Evolutionary conservation across 2,113 vertebrate species (phyloP), one percentile per base, ranked within the genome.

Genomic region (Myrmecophaga tridactyla): DNA sequence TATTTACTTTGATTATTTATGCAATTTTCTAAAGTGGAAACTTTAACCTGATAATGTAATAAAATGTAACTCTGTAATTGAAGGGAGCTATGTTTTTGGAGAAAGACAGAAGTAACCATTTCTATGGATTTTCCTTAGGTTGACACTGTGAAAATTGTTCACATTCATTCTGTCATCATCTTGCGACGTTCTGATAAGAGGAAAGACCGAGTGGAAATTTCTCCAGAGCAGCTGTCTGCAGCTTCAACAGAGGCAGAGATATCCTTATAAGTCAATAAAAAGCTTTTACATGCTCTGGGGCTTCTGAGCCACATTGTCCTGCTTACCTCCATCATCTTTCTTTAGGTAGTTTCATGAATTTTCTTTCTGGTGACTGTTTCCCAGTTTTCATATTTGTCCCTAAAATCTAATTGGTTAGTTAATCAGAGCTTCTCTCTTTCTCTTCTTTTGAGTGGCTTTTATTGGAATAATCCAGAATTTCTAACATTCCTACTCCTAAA

Each of bases 131-230:
- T 96, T 80, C 31, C 63, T 10, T 73, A 99, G 99, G 98, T 99
- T 12, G 99, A 99, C 62, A 98, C 98, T 7, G 97, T 97, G 96
- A 98, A 98, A 3, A 99, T 99, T 60, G 99, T 99, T 56, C 99
- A 99, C 82, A 99, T 99, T 92, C 99, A 99, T 88, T 99, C 99
- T 0, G 99, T 99, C 96, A 99, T 99, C 96, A 99, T 99, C 94
- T 98, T 99, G 84, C 99, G 99, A 46, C 99, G 99, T 90, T 99
- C 99, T 0, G 99, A 99, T 97, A 99, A 99, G 98, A 98, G 99
- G 92, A 99, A 99, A 73, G 99, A 99, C 95, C 98, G 99, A 0
- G 99, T 99, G 96, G 99, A 99, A 97, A 99, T 99, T 96, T 99
- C 99, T 0, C 99, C 99, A 0, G 99, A 99, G 97, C 99, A 99